A percentile compares a stretch with the other conserved stretches of the same genome.
Conservation (phyloP, 2,113 vertebrate genomes). For the Urocitellus parryii region DNA sequence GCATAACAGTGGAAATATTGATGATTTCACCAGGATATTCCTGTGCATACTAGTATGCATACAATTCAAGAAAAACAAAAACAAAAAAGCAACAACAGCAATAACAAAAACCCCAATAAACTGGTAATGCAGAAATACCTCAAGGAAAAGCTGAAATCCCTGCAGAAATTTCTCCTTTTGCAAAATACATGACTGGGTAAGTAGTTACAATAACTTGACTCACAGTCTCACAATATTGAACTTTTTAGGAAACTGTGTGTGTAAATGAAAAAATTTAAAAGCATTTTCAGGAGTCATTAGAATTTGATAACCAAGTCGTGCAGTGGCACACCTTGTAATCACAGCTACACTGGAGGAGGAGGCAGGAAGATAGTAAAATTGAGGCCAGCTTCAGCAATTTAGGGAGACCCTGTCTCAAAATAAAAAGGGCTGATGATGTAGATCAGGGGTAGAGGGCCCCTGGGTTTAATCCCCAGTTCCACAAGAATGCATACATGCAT, state of each 20-base stretch:
- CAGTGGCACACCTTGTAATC: too few relatives aligned
- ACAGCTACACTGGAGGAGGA: too few relatives aligned
- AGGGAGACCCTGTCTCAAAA: too few relatives aligned
- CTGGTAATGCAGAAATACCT: not conserved
- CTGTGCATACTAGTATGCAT: not conserved
- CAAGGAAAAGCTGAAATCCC: slow-evolving; percentile 23
- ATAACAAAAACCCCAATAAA: not conserved
- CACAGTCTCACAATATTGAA: not conserved
- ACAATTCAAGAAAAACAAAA: not conserved
- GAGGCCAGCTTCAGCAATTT: too few relatives aligned
- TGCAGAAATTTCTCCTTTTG: not conserved
- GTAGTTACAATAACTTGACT: not conserved
- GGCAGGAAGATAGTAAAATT: too few relatives aligned
- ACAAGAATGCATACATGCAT: too few relatives aligned
- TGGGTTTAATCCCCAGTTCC: too few relatives aligned
- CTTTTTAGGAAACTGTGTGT: not conserved
- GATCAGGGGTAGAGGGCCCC: too few relatives aligned
- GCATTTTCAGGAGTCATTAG: not conserved
- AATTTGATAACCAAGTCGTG: not conserved
- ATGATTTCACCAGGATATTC: not conserved
- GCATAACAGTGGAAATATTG: not conserved
- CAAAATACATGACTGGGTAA: not conserved
- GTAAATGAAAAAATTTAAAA: not conserved
- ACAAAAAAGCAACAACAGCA: not conserved
- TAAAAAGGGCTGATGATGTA: too few relatives aligned